Base-by-base conservation (phyloP, 2,797 vertebrate genomes). In the Sebastes variabilis region DNA sequence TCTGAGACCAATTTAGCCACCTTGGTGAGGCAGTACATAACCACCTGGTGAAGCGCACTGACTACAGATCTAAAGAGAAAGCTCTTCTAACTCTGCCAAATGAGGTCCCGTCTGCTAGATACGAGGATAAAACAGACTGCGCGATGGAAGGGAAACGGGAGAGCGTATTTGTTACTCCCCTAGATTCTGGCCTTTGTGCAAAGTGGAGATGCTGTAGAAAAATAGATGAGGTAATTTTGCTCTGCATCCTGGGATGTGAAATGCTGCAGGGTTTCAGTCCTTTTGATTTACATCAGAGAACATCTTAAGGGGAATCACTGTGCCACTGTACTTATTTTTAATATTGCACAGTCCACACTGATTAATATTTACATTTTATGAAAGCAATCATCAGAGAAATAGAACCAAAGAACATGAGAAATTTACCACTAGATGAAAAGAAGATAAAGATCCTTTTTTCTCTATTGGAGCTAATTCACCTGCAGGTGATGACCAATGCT, bases 1-100 rank as follows among this genome's bases (percentile, higher is more conserved):
- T 88, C 62, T n/a, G 68, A 87, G 73, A 84, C 72, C 79, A 82
- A 88, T 86, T 89, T 75, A 84, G 81, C 80, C 72, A 72, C 87
- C 80, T 87, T 89, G 79, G 85, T 87, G 67, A 87, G 30, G 66
- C 66, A 80, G 78, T 84, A 79, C 66, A 82, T 90, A 80, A 80
- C 52, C 71, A 86, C 81, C 69, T 81, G 73, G 70, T 73, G 81
- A 80, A 88, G 69, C 1, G 0, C 24, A 83, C 59, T 9, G 64
- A 84, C 65, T 78, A 62, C 74, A 79, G 66, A 80, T 81, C 66
- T 65, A 24, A 82, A 70, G 67, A 75, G 49, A 73, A 68, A 67
- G 46, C 8, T 11, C 74, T 66, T 81, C 71, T 75, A 75, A 80
- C 71, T 80, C 65, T 75, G 32, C 81, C 87, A 89, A 92, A 93